Evolutionary conservation across 2,113 vertebrate genomes (phyloP).

Genomic region (Columba livia): DNA sequence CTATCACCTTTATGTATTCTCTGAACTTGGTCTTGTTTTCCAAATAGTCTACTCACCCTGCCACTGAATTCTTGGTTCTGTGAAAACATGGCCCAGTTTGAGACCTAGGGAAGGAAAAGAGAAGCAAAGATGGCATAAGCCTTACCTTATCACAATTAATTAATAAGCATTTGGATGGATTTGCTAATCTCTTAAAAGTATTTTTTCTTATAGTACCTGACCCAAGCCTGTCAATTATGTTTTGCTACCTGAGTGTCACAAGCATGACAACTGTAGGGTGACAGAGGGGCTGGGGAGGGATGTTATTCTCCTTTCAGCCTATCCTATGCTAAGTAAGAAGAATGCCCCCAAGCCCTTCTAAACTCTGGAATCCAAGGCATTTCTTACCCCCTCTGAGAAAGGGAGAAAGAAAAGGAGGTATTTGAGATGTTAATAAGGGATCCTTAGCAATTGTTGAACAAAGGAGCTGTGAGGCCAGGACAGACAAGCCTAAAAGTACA

Average conservation of each 20-base stretch:
- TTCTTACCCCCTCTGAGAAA: slow-evolving; percentile 51
- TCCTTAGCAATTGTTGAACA: slow-evolving; percentile 41
- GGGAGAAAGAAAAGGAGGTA: slow-evolving; percentile 30
- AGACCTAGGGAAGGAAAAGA: background rate
- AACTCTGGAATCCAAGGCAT: slow-evolving; percentile 66
- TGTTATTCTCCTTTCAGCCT: background rate
- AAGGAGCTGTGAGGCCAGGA: background rate
- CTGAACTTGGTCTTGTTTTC: background rate
- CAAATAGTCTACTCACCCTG: background rate
- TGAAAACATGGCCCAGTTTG: background rate
- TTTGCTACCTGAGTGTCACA: background rate
- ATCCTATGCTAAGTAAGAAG: background rate
- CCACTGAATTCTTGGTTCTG: background rate
- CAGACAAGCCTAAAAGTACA: background rate
- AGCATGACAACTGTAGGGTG: background rate
- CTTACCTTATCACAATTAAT: background rate
- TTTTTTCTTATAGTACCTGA: background rate
- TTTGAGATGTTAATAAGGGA: slow-evolving; percentile 43
- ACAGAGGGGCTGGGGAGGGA: background rate
- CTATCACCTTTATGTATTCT: background rate
- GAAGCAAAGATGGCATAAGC: background rate
- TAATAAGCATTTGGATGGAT: background rate
- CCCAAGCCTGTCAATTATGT: background rate
- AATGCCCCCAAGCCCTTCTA: slow-evolving; percentile 27
- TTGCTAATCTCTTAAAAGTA: background rate